phyloP scores from a whole-genome alignment of 1,140 invertebrate genomes.

The Littorina saxatilis region DNA sequence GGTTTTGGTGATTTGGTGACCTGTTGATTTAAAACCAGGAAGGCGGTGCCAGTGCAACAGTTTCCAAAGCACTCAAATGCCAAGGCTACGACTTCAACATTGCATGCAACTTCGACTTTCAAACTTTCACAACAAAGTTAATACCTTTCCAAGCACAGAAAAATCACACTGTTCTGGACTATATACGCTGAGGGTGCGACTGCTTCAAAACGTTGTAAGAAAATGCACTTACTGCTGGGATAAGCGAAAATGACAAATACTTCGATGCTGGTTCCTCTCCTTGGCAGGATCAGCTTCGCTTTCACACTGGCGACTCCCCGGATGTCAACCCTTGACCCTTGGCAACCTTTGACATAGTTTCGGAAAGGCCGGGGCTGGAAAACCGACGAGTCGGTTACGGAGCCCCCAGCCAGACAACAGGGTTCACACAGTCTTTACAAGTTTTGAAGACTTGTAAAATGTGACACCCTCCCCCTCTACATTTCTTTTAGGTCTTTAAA shows the following conservation, averaged over 20 bases:
- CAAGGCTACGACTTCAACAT: background rate
- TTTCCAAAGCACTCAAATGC: constrained; percentile 14
- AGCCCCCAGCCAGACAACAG: too few species aligned
- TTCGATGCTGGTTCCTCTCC: constrained; percentile 2
- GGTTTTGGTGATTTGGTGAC: background rate
- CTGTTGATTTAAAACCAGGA: background rate
- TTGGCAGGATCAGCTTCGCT: constrained; percentile 25
- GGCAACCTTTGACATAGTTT: constrained; percentile 31
- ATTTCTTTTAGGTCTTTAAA: too few species aligned
- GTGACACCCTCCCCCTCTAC: too few species aligned
- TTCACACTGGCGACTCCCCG: constrained; percentile 36
- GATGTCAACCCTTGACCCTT: constrained; percentile 41
- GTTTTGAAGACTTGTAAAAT: too few species aligned
- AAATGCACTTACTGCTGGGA: background rate
- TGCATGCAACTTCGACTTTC: constrained; percentile 1
- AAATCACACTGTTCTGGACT: too few species aligned
- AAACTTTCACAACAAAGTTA: constrained; percentile 13
- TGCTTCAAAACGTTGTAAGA: too few species aligned
- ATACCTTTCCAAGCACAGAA: too few species aligned
- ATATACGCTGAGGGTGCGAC: too few species aligned
- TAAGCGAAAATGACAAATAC: background rate
- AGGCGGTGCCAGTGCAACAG: constrained; percentile 30
- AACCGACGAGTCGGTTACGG: too few species aligned
- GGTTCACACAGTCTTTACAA: too few species aligned
- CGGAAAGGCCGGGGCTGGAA: background rate